Evolutionary conservation across 1,140 invertebrate genomes (phyloP), one percentile per base, ranked within the genome.

Genomic region (Sarcophaga bullata): DNA sequence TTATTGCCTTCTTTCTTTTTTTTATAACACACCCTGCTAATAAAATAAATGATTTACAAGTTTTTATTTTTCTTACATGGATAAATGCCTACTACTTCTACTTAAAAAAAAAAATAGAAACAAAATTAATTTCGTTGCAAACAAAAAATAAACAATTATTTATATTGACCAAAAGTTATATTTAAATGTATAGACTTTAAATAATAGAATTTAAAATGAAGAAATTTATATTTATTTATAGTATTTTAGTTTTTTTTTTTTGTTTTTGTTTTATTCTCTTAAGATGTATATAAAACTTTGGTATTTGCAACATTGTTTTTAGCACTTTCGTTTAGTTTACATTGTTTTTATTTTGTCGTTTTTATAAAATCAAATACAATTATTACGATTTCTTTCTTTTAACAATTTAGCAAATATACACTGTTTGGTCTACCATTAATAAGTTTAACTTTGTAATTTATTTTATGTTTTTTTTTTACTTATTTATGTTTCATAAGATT

Each of bases 261-360:
- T 37, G 25, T 37, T 37, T 37, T 37, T 37, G 25, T 37, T 37
- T 37, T 37, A 4, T 37, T 37, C 25, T 37, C 25, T 37, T 37
- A 37, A 37, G 1, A 4, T 37, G 25, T 19, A 19, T 68, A 68
- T 68, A 75, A 75, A 75, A 75, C 75, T 78, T 78, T 78, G 75
- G 75, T 78, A 78, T 78, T 78, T 78, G 75, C 75, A 78, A 78
- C 75, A 78, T 78, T 50, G 73, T 19, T 68, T 37, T 68, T 68
- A 68, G 62, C 62, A 68, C 62, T 68, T 68, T 68, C 4, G 25
- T 37, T 37, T 37, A 37, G 25, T 8, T 25, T 50, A 19, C 75
- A 19, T 52, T 19, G 19, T 52, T 10, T 46, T 47, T 25, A 8
- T 25, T 47, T 47, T 15, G 3, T 13, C 6, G 73, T 25, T 68